These are phyloP conservation scores for Morpho achilles DNA, from an alignment of 2,888 invertebrate genomes.

Conservation along the genomic window DNA sequence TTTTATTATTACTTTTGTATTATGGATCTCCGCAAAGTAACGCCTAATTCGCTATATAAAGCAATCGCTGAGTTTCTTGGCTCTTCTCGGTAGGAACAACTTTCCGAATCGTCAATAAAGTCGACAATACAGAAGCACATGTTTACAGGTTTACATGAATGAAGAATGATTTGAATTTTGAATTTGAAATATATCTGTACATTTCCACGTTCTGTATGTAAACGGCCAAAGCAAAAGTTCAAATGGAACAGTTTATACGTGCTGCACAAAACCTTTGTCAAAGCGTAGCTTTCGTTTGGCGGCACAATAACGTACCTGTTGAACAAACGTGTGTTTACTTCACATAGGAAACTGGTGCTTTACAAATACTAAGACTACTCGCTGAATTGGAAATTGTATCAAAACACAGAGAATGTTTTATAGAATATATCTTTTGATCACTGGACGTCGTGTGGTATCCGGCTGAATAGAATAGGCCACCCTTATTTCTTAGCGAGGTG, in stretches of 20 bases:
- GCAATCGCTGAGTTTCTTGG: too few relatives aligned
- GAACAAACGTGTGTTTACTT: not conserved
- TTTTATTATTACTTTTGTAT: too few relatives aligned
- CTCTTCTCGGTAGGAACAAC: too few relatives aligned
- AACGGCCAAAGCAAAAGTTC: slow-evolving; percentile 6
- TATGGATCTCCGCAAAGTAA: too few relatives aligned
- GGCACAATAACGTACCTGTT: slow-evolving; percentile 5
- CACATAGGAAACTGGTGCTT: not conserved
- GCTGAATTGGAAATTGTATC: not conserved
- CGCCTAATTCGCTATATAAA: too few relatives aligned
- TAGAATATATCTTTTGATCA: too few relatives aligned
- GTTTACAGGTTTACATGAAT: not conserved
- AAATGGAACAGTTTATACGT: slow-evolving; percentile 6
- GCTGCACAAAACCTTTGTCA: slow-evolving; percentile 7
- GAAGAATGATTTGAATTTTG: not conserved
- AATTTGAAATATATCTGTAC: not conserved
- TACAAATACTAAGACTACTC: not conserved
- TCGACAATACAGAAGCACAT: too few relatives aligned
- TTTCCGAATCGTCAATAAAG: too few relatives aligned
- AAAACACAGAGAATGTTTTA: too few relatives aligned
- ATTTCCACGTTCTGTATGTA: not conserved
- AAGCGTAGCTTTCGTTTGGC: slow-evolving; percentile 9
- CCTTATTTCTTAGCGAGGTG: too few relatives aligned
- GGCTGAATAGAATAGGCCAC: too few relatives aligned
- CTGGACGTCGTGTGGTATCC: too few relatives aligned